Conservation (phyloP, 2,888 invertebrate genomes). For the Parthenolecanium corni region DNA sequence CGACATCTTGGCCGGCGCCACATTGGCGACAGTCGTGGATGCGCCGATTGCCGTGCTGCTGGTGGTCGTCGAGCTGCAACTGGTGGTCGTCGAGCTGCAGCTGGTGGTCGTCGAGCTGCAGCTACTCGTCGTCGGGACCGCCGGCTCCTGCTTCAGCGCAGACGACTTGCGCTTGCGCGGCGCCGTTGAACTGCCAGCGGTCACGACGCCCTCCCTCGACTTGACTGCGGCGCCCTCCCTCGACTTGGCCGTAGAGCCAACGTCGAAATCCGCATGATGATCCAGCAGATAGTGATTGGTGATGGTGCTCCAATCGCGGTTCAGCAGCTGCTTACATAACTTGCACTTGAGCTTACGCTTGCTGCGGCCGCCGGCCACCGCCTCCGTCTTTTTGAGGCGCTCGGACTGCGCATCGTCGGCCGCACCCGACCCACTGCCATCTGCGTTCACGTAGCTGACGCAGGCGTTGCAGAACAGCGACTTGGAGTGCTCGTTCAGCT, state of each 20-base stretch:
- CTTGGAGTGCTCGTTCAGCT: not conserved
- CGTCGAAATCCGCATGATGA: slow-evolving; percentile 14
- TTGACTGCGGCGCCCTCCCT: not conserved
- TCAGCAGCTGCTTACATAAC: slow-evolving; percentile 18
- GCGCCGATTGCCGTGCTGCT: not conserved
- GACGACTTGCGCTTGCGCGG: not conserved
- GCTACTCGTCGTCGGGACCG: not conserved
- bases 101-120: not conserved
- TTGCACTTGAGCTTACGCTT: slow-evolving; percentile 20
- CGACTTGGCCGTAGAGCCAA: not conserved
- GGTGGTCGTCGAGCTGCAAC: not conserved
- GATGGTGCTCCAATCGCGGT: slow-evolving; percentile 18
- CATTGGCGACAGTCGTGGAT: not conserved
- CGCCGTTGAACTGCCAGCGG: not conserved
- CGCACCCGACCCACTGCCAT: not conserved
- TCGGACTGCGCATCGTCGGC: not conserved
- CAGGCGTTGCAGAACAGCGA: slow-evolving; percentile 16
- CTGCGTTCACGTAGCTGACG: slow-evolving; percentile 23
- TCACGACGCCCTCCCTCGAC: not conserved
- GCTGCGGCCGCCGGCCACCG: not conserved
- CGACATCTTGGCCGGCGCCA: not conserved
- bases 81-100: not conserved
- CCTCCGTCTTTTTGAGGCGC: not conserved
- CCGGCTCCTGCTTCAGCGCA: not conserved
- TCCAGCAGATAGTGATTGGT: slow-evolving; percentile 7